A percentile compares a stretch with the other conserved stretches of the same genome.
Evolutionary conservation across 2,888 invertebrate genomes (phyloP).

Genomic region (Eremobia ochroleuca): DNA sequence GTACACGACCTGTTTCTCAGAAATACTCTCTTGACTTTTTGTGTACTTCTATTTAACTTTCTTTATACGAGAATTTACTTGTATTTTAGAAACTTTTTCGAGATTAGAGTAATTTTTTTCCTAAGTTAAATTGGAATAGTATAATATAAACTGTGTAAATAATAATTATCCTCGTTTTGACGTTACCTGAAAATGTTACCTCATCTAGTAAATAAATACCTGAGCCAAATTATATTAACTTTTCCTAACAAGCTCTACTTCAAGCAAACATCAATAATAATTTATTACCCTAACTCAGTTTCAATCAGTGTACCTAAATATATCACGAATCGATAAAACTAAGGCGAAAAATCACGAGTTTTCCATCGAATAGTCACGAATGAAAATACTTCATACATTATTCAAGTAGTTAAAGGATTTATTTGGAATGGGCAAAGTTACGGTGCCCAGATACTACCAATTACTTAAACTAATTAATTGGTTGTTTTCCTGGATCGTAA

Average conservation of each 20-base stretch:
- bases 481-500: conserved; percentile 85
- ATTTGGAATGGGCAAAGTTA: conserved; percentile 81
- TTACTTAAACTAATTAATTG: conserved; percentile 90
- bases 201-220: conserved; percentile 20
- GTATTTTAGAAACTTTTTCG: conserved; percentile 1
- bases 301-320: conserved; percentile 23
- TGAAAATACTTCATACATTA: conserved; percentile 78
- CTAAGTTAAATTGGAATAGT: not conserved
- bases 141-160: not conserved
- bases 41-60: conserved; percentile 33
- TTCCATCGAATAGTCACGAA: conserved; percentile 41
- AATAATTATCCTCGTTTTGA: not conserved
- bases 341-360: conserved; percentile 49
- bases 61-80: conserved; percentile 8
- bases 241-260: conserved; percentile 27
- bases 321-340: conserved; percentile 20
- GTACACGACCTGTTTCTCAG: conserved; percentile 70
- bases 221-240: not conserved
- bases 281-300: not conserved
- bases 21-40: conserved; percentile 44
- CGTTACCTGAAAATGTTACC: conserved; percentile 8
- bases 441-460: conserved; percentile 81
- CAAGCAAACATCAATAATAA: conserved; percentile 19
- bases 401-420: conserved; percentile 82
- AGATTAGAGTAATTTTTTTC: not conserved